Conservation (phyloP, 2,113 vertebrate genomes). For the Sciurus niger region DNA sequence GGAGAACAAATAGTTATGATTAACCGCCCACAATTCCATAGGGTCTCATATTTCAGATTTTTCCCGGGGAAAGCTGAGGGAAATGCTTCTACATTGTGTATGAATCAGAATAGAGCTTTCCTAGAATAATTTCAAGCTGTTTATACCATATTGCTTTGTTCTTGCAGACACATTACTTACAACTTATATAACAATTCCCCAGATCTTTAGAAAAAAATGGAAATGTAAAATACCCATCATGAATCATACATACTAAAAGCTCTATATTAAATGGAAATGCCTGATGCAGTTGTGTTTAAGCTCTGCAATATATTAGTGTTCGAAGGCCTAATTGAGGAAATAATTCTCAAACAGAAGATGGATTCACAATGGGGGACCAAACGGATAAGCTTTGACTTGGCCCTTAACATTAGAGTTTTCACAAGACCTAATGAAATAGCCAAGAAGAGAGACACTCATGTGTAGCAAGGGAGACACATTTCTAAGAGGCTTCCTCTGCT, state of each 20-base stretch:
- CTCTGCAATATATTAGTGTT: slow-evolving; percentile 26
- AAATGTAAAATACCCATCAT: slow-evolving; percentile 53
- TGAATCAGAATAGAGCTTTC: background rate
- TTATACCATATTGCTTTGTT: slow-evolving; percentile 57
- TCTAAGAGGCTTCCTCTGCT: background rate
- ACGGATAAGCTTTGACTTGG: slow-evolving; percentile 57
- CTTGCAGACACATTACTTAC: slow-evolving; percentile 53
- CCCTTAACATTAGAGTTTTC: background rate
- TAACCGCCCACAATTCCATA: background rate
- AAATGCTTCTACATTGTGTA: background rate
- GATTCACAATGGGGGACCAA: slow-evolving; percentile 52
- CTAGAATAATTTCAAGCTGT: background rate
- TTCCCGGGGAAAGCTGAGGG: background rate
- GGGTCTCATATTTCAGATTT: background rate
- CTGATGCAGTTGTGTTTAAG: slow-evolving; percentile 23
- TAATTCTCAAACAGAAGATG: slow-evolving; percentile 58
- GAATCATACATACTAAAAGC: slow-evolving; percentile 6
- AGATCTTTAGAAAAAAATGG: slow-evolving; percentile 12
- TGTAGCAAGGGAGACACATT: rapidly evolving
- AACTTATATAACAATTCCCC: slow-evolving; percentile 58
- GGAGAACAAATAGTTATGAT: background rate
- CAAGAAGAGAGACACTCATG: background rate
- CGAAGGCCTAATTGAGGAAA: slow-evolving; percentile 73
- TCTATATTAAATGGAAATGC: slow-evolving; percentile 50
- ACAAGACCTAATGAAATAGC: background rate